A percentile compares a stretch with the other conserved stretches of the same genome.
phyloP scores from a whole-genome alignment of 2,113 vertebrate genomes.

The Lichenostomus cassidix region DNA sequence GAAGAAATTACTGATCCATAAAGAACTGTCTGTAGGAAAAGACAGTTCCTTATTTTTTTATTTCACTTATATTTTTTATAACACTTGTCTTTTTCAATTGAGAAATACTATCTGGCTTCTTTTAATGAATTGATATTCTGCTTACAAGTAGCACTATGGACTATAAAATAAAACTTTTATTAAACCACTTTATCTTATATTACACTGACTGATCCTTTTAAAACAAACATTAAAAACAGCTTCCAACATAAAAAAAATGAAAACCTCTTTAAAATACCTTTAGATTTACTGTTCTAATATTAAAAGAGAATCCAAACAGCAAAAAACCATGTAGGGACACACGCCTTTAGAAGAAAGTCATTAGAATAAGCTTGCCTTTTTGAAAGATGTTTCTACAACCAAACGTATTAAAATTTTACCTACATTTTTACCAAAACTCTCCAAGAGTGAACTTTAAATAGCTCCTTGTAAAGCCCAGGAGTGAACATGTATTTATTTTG shows the following conservation, averaged over 20 bases:
- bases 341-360: background rate
- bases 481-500: background rate
- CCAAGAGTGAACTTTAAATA: background rate
- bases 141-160: background rate
- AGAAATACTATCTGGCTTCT: background rate
- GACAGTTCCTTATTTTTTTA: no score
- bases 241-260: background rate
- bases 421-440: background rate
- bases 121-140: background rate
- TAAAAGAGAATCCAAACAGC: background rate
- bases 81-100: background rate
- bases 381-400: background rate
- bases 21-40: background rate
- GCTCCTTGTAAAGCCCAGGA: background rate
- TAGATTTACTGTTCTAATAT: background rate
- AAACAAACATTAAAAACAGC: background rate
- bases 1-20: slow-evolving; percentile 46
- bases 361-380: background rate
- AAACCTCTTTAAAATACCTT: background rate
- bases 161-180: background rate
- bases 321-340: background rate
- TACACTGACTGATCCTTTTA: background rate
- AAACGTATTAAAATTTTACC: background rate
- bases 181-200: background rate
- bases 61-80: background rate